These are phyloP conservation scores for Pammene fasciana DNA, from an alignment of 2,888 invertebrate genomes.

Conservation along the genomic window DNA sequence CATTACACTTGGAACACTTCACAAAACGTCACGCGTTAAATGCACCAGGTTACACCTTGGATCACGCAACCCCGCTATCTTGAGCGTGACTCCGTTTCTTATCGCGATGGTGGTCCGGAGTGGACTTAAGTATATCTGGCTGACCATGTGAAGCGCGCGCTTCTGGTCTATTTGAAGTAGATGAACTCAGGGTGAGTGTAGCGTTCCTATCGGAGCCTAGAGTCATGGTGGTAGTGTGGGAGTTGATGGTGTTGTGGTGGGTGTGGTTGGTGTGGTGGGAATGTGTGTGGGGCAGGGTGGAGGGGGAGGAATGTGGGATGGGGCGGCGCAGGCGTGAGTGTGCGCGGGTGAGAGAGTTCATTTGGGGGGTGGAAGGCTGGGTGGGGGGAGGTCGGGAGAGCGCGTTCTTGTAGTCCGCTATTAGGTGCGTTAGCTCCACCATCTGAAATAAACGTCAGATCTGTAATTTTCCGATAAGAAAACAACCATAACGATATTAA, in stretches of 20 bases:
- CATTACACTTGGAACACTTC: constrained; percentile 47
- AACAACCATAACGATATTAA: too few species aligned
- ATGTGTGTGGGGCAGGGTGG: constrained; percentile 52
- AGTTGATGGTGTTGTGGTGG: constrained; percentile 84
- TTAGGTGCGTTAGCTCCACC: constrained; percentile 93
- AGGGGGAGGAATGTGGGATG: constrained; percentile 53
- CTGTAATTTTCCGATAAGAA: too few species aligned
- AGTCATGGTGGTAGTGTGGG: constrained; percentile 80
- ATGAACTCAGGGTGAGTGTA: constrained; percentile 69
- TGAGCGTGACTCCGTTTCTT: constrained; percentile 74
- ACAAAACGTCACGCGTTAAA: neutral
- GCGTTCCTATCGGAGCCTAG: constrained; percentile 70
- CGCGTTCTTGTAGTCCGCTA: constrained; percentile 97
- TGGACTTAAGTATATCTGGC: constrained; percentile 93
- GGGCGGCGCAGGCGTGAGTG: constrained; percentile 75
- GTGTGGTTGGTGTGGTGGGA: constrained; percentile 44
- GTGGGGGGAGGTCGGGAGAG: constrained; percentile 86
- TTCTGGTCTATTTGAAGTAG: constrained; percentile 56
- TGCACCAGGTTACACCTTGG: neutral
- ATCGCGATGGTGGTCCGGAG: constrained; percentile 89
- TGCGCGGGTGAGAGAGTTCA: constrained; percentile 83
- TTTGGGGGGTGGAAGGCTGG: constrained; percentile 89
- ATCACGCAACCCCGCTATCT: constrained; percentile 77
- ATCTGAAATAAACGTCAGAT: constrained; percentile 85
- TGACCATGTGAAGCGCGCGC: constrained; percentile 82